Conservation (phyloP, 23 tunicate genomes). For the Diplosoma virens region DNA sequence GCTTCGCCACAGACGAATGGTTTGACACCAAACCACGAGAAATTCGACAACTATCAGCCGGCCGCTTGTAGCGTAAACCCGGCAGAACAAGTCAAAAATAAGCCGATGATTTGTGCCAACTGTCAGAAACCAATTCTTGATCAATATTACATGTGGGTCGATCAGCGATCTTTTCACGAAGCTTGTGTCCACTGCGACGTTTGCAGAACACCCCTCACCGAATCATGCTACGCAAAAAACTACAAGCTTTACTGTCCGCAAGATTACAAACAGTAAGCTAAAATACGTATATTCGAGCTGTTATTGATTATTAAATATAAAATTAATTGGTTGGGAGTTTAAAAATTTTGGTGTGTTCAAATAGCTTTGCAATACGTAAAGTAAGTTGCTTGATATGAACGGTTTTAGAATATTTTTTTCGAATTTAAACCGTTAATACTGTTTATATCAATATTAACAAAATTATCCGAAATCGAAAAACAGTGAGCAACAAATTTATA, state of each 20-base stretch:
- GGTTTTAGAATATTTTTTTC: too few species aligned
- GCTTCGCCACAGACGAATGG: not conserved
- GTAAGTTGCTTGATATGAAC: too few species aligned
- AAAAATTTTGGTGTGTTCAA: too few species aligned
- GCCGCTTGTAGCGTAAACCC: not conserved
- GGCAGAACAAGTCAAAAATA: not conserved
- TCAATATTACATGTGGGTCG: conserved; percentile 91
- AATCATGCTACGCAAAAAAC: conserved; percentile 71
- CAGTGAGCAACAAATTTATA: too few species aligned
- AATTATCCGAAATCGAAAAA: too few species aligned
- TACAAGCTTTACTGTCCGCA: conserved; percentile 76
- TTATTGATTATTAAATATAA: too few species aligned
- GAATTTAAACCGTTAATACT: too few species aligned
- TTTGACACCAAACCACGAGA: not conserved
- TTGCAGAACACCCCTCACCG: conserved; percentile 56
- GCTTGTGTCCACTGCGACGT: conserved; percentile 71
- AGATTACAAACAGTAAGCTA: conserved; percentile 91
- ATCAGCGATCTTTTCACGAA: conserved; percentile 79
- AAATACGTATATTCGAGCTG: too few species aligned
- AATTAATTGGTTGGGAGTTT: too few species aligned
- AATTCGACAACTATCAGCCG: not conserved
- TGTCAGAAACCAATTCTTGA: conserved; percentile 74
- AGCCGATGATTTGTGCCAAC: conserved; percentile 39
- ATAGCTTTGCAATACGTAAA: too few species aligned
- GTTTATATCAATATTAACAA: too few species aligned